Evolutionary conservation across 2,797 vertebrate species (phyloP), one percentile per base, ranked within the genome.

Genomic region (Myiothlypis chrysogaster): DNA sequence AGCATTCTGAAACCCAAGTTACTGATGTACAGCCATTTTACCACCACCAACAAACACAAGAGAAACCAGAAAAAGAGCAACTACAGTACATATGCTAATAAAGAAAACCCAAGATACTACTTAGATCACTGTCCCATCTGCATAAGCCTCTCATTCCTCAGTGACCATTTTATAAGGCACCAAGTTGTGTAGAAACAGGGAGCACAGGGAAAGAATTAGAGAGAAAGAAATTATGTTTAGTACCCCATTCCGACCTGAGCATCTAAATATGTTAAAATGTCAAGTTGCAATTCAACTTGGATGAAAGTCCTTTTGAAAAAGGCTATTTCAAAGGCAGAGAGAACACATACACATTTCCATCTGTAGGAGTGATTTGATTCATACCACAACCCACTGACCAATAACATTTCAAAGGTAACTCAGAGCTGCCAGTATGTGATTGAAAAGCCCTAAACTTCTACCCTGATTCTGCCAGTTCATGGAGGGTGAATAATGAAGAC

Each of bases 21-120:
- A 68, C 52, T 56, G 30, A 80, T 17, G 5, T 44, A 79, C 44
- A 80, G 64, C 19, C 28, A 83, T 63, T 73, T 82, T 20, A 88
- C 20, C 59, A 78, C 9, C 49, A 75, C 32, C 43, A 72, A 64
- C 1, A 1, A 95, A 87, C 12, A 76, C 52, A 72, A 73, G 14
- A 83, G 32, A 94, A 92, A 80, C 34, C 22, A 76, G 52, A 91
- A 71, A 84, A 86, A 71, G 52, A 89, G 22, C n/a, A 59, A 43
- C 49, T 52, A 64, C 18, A 84, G 76, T 39, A 76, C 56, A 77
- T 8, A 69, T 2, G 5, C n/a, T 39, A 49, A 81, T 24, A 60
- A 56, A 76, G 53, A 90, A 94, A 71, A 82, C 60, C 61, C 9
- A 68, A 76, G 30, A 66, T 18, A 16, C 32, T 9, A 60, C 30